phyloP scores from a whole-genome alignment of 1,140 invertebrate genomes.

The Nasonia longicornis region DNA sequence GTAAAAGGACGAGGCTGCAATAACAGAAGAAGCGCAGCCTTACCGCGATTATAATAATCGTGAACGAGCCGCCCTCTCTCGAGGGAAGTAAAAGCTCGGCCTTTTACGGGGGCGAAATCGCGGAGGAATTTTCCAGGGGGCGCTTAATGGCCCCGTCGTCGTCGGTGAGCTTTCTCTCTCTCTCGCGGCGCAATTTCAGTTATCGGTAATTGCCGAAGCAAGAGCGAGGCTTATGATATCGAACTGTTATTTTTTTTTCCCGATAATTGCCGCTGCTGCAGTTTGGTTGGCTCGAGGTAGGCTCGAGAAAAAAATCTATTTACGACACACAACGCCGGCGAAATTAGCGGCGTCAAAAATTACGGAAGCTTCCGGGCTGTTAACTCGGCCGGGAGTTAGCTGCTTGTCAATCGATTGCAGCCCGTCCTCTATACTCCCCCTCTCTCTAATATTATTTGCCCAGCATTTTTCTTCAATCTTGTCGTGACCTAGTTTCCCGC shows the following conservation, averaged over 20 bases:
- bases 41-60: constrained; percentile 34
- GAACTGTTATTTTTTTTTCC: constrained; percentile 9
- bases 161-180: too few species aligned
- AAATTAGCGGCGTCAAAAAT: too few species aligned
- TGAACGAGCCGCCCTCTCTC: not conserved
- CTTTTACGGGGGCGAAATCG: not conserved
- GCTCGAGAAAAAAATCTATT: not conserved
- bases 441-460: constrained; percentile 21
- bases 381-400: too few species aligned
- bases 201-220: constrained; percentile 24
- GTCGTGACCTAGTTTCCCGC: constrained; percentile 22
- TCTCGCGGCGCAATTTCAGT: constrained; percentile 26
- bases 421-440: not conserved
- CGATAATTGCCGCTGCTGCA: constrained; percentile 20
- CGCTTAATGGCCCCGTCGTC: too few species aligned
- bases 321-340: too few species aligned
- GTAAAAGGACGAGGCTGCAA: constrained; percentile 3
- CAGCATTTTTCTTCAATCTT: constrained; percentile 37
- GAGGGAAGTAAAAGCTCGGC: constrained; percentile 8
- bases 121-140: not conserved
- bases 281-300: not conserved
- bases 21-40: constrained; percentile 14
- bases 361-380: too few species aligned
- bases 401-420: not conserved
- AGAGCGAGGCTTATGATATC: constrained; percentile 15